These are phyloP conservation scores for Onychostruthus taczanowskii DNA, from an alignment of 2,113 vertebrate genomes.

Conservation along the genomic window DNA sequence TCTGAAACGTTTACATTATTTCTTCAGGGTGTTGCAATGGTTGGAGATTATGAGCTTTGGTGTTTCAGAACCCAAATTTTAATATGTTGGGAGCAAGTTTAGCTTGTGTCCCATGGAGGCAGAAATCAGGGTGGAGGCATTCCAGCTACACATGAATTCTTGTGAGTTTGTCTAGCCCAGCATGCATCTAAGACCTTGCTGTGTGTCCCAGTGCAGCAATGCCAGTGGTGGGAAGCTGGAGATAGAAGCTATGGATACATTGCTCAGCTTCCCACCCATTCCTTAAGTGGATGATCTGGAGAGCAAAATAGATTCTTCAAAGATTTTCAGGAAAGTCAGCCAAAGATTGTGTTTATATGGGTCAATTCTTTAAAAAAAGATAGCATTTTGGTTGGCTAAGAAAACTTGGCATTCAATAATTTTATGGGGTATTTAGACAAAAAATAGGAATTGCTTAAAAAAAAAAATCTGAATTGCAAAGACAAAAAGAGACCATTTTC, in stretches of 20 bases:
- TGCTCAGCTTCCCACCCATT: not conserved
- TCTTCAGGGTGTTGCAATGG: not conserved
- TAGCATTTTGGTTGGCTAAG: not conserved
- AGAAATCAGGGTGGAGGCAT: not conserved
- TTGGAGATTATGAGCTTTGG: not conserved
- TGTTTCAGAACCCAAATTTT: not conserved
- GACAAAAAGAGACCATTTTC: not conserved
- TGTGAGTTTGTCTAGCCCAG: not conserved
- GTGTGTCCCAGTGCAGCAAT: not conserved
- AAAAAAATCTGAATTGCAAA: not conserved
- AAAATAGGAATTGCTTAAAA: not conserved
- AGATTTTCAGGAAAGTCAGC: not conserved
- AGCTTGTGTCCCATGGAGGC: not conserved
- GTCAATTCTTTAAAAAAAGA: not conserved
- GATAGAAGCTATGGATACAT: not conserved
- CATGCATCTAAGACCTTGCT: not conserved
- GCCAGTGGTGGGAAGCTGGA: not conserved
- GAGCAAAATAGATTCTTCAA: not conserved
- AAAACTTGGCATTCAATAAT: not conserved
- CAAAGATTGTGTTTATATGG: not conserved
- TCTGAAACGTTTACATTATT: not conserved
- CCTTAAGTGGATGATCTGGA: not conserved
- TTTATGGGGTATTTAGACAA: not conserved
- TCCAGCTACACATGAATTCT: not conserved
- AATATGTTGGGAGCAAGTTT: not conserved